A percentile compares a stretch with the other conserved stretches of the same genome.
Conservation (phyloP, 2,797 vertebrate genomes). For the Centropyge bicolor region DNA sequence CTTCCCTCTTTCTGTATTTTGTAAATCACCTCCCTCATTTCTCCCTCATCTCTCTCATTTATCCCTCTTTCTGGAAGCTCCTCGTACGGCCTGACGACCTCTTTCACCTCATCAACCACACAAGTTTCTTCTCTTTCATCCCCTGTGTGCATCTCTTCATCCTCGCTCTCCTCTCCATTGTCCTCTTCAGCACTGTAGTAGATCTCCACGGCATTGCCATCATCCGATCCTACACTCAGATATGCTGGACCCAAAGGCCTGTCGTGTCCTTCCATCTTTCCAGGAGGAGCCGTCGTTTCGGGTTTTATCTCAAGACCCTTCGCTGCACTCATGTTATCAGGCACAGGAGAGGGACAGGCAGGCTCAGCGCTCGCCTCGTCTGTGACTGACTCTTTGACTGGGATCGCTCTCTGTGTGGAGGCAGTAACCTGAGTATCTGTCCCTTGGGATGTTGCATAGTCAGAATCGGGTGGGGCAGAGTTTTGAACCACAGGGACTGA, state of each 20-base stretch:
- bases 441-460: conserved; percentile 53
- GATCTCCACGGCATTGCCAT: conserved; percentile 65
- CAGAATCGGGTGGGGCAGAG: conserved; percentile 49
- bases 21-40: background rate
- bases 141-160: conserved; percentile 30
- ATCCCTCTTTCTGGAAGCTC: background rate
- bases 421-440: conserved; percentile 63
- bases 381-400: conserved; percentile 58
- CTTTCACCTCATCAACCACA: background rate
- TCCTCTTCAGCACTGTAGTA: conserved; percentile 79
- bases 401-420: conserved; percentile 52
- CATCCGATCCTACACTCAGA: conserved; percentile 76
- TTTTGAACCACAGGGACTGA: conserved; percentile 14
- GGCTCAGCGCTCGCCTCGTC: background rate
- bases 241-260: conserved; percentile 55
- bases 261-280: background rate
- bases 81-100: background rate
- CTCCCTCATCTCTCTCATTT: background rate
- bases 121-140: conserved; percentile 4
- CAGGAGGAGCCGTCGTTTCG: background rate
- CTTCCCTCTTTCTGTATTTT: conserved; percentile 2
- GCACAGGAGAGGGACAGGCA: background rate
- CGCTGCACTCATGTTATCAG: conserved; percentile 7
- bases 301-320: conserved; percentile 1
- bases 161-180: conserved; percentile 37